Base-by-base conservation (phyloP, 2,888 invertebrate species). In the Trachelus stipa region DNA sequence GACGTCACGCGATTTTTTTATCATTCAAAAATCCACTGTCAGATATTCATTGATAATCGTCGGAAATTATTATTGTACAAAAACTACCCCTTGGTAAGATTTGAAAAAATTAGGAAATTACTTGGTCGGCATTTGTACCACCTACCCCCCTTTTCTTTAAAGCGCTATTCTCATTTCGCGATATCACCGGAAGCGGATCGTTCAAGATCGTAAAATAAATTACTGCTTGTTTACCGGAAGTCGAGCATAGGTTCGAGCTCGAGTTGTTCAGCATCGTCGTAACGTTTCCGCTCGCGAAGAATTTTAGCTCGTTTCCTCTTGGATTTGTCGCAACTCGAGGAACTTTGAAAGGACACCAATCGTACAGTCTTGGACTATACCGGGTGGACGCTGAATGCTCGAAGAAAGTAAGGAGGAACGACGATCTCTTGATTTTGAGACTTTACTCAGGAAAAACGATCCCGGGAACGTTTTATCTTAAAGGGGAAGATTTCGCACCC, bases 401-500 rank as follows among this genome's bases (percentile, higher is more conserved):
- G 23, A 56, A 23, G 56, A 23, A 23, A 23, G 56, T 23, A 56
- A 56, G 56, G 56, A 23, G 56, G 9, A 56, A 56, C 0, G 23
- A 56, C 56, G 81, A 79, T 79, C 79, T 80, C 84, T 84, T 83
- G 85, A 85, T 85, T 84, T 82, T 82, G 83, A 86, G 85, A 85
- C 85, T 85, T 84, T 83, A 83, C 82, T 82, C 77, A 82, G 74
- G 77, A 78, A 77, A 12, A 40, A 40, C 68, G 79, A 77, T 76
- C 69, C 73, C 79, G 73, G 40, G 80, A 82, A 75, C 31, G 23
- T 31, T 75, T 79, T 82, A 77, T 86, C 88, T 90, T 90, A 89
- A 90, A 91, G 91, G 90, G 90, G 90, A 91, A 90, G 89, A 90
- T 71, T 90, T 89, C 85, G 85, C 86, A 80, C 81, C 81, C 79